Conservation (phyloP, 2,797 vertebrate species). For the Cacajao melanocephalus region DNA sequence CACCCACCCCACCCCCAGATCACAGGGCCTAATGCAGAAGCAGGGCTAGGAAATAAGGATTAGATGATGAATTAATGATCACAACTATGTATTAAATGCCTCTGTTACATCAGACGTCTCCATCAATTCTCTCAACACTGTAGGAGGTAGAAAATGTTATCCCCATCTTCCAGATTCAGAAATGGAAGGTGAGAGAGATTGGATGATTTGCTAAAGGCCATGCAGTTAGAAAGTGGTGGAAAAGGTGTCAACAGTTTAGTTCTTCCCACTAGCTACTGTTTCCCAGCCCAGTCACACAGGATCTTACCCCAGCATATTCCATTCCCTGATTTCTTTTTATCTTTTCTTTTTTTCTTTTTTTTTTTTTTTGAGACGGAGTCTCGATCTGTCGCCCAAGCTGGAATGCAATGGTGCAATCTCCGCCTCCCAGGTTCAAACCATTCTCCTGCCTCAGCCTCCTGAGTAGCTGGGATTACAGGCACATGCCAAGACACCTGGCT, state of each 20-base stretch:
- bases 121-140: not conserved
- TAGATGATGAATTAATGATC: not conserved
- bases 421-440: no score
- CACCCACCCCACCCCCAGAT: not conserved
- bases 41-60: not conserved
- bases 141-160: not conserved
- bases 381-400: no score
- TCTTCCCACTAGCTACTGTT: not conserved
- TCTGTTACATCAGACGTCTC: not conserved
- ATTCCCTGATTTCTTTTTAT: not conserved
- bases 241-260: constrained; percentile 49
- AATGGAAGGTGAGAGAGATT: constrained; percentile 27
- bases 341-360: no score
- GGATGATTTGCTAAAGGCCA: constrained; percentile 1
- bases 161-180: not conserved
- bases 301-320: not conserved
- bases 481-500: no score
- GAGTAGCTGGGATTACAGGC: no score
- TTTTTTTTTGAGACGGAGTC: no score
- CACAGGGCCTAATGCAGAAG: constrained; percentile 12
- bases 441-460: no score
- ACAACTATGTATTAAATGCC: constrained; percentile 41
- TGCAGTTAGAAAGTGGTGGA: not conserved
- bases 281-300: not conserved
- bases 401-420: no score